Evolutionary conservation across 2,113 vertebrate species (phyloP).

Genomic region (Heptranchias perlo): DNA sequence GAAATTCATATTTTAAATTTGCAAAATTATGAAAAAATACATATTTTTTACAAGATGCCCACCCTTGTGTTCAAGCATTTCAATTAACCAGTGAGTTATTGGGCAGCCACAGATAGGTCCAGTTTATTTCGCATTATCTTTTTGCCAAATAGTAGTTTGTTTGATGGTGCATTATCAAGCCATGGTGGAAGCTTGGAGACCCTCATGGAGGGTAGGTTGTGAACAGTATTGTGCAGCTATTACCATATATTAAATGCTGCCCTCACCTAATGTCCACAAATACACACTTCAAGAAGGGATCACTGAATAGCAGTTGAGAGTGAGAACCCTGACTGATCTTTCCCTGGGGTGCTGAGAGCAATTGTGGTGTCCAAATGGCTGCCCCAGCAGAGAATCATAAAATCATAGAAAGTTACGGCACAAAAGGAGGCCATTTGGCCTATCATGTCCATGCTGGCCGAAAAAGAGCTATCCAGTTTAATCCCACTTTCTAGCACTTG

Average conservation of each 20-base stretch:
- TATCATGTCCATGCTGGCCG: no score
- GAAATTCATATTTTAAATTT: background rate
- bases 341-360: background rate
- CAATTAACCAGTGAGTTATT: background rate
- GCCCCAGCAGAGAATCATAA: no score
- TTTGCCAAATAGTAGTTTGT: background rate
- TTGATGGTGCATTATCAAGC: background rate
- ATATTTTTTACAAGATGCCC: background rate
- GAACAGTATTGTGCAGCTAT: background rate
- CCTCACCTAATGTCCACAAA: background rate
- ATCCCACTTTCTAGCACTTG: no score
- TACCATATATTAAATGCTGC: background rate
- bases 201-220: background rate
- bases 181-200: background rate
- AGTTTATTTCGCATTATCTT: background rate
- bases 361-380: background rate
- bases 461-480: no score
- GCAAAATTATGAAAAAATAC: background rate
- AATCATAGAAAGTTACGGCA: no score
- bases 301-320: background rate
- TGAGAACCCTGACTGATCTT: background rate
- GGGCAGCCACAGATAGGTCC: background rate
- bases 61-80: background rate
- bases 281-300: background rate
- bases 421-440: no score